Conservation (phyloP, 1,140 invertebrate species). For the Bactericera cockerelli region DNA sequence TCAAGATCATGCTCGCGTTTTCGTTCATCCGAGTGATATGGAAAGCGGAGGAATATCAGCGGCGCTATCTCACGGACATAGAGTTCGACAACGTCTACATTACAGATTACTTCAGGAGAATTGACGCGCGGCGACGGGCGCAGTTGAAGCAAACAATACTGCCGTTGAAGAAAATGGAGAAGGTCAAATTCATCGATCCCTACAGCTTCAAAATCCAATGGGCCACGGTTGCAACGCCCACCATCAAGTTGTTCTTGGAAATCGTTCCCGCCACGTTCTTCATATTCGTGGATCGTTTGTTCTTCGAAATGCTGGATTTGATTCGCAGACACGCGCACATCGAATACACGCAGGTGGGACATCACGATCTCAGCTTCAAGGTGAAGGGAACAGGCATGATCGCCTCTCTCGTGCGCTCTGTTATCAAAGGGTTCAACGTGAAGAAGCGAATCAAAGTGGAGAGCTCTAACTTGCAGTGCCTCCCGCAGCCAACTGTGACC, state of each 20-base stretch:
- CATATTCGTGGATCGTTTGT: conserved; percentile 45
- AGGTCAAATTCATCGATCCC: conserved; percentile 39
- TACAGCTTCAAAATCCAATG: conserved; percentile 33
- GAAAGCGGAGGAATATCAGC: conserved; percentile 40
- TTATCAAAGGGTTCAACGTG: conserved; percentile 45
- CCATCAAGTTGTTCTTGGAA: conserved; percentile 43
- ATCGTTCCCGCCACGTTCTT: conserved; percentile 44
- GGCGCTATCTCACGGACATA: conserved; percentile 44
- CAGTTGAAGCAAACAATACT: conserved; percentile 36
- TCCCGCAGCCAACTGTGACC: conserved; percentile 13
- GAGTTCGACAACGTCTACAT: conserved; percentile 55
- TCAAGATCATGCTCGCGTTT: conserved; percentile 35
- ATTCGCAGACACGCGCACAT: conserved; percentile 41
- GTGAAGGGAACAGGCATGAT: conserved; percentile 46
- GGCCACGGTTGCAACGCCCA: conserved; percentile 31
- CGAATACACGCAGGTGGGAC: conserved; percentile 39
- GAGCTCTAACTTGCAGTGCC: conserved; percentile 32
- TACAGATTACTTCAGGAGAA: conserved; percentile 45
- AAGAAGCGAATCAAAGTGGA: conserved; percentile 36
- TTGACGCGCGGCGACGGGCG: conserved; percentile 40
- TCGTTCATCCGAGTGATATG: conserved; percentile 14
- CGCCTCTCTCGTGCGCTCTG: conserved; percentile 43
- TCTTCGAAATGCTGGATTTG: conserved; percentile 45
- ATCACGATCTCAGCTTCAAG: conserved; percentile 43
- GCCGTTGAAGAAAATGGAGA: conserved; percentile 51